These are phyloP conservation scores for Scelioninae gen. 1 DNA, from an alignment of 2,888 invertebrate genomes.

Conservation along the genomic window DNA sequence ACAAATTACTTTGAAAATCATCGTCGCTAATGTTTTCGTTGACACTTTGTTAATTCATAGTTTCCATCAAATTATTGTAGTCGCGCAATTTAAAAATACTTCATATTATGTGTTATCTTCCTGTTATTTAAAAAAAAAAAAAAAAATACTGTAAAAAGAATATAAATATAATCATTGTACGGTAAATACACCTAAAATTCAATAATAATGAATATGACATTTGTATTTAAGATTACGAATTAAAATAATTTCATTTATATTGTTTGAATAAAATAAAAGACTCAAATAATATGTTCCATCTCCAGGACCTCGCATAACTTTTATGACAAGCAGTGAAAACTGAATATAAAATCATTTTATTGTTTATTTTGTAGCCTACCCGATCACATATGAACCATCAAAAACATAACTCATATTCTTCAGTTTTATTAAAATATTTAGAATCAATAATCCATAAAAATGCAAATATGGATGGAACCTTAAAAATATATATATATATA, in stretches of 20 bases:
- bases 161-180: too few species aligned
- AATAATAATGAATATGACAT: background rate
- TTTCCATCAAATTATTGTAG: too few species aligned
- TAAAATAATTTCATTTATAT: background rate
- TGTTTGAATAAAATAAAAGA: background rate
- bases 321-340: conserved; percentile 22
- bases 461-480: background rate
- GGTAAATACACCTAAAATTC: too few species aligned
- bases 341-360: conserved; percentile 38
- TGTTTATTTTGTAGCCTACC: conserved; percentile 24
- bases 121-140: too few species aligned
- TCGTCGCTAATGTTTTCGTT: too few species aligned
- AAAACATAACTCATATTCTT: conserved; percentile 2
- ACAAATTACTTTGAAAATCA: too few species aligned
- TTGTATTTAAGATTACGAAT: too few species aligned
- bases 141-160: background rate
- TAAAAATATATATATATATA: too few species aligned
- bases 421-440: conserved; percentile 3
- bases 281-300: background rate
- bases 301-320: background rate
- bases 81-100: too few species aligned
- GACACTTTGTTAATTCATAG: too few species aligned
- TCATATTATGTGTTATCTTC: too few species aligned
- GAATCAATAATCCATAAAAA: conserved; percentile 1
- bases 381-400: conserved; percentile 17